Base-by-base conservation (phyloP, 35 echinoderm and acorn worm species). In the Strongylocentrotus purpuratus region DNA sequence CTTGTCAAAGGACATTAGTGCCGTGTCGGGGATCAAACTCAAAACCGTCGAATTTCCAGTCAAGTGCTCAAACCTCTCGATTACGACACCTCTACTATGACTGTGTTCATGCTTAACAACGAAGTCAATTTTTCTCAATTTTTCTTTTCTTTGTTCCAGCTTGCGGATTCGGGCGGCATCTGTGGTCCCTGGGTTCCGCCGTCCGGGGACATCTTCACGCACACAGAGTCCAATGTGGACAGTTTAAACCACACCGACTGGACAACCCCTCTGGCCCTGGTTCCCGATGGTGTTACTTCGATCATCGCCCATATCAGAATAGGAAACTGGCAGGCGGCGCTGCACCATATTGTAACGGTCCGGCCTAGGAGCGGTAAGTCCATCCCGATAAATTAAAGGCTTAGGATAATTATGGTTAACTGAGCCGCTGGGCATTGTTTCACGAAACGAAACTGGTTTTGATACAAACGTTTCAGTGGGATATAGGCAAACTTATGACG, bases 141-240 rank as follows among this genome's bases (percentile, higher is more conserved):
- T 28, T 28, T 78, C 22, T 78, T 4, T 7, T 78, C 50, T 78
- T 78, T 78, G 65, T n/a, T 78, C 65, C 22, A 78, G 65, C 65
- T 78, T 78, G 20, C 65, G 7, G n/a, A 78, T 22, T 32, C 86
- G 25, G 85, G 46, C 46, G 91, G 91, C 55, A 95, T 99, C 5
- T 99, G 98, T 32, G 98, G 98, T 17, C 98, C 98, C 31, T 99
- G 98, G 98, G 95, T 99, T 33, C 97, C 98, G n/a, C 98, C 98
- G 0, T 32, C 94, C 7, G 98, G 98, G 18, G 96, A 97, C 50
- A 99, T 99, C 22, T 99, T 99, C 47, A 99, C 98, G 1, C 98
- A 99, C 86, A 99, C 98, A 8, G 52, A 59, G 32, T 97, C 96
- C 2, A 58, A 97, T 31, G 95, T 96, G 20, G 97, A 94, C 89